Evolutionary conservation across 2,888 invertebrate species (phyloP), one percentile per base, ranked within the genome.

Genomic region (Eristalinus sepulchralis): DNA sequence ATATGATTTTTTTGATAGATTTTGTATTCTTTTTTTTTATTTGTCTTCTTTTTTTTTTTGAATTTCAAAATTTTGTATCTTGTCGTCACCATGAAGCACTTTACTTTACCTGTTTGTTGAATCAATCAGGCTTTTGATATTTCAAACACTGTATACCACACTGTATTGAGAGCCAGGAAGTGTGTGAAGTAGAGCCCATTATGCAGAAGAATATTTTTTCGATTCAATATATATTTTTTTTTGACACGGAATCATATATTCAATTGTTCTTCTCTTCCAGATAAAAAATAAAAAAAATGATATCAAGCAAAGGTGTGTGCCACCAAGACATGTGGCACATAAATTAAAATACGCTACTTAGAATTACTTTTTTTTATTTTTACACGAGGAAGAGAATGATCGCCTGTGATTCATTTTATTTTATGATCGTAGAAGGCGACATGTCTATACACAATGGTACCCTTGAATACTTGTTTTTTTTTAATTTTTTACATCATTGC

Each of bases 41-140:
- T 8, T 57, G 66, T 80, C 59, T 76, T 79, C 71, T 34, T 79
- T 64, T 71, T 57, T 55, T 57, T 64, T 22, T 34, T 63, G 34
- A 20, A 53, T 83, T 39, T 36, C 63, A 73, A 75, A 75, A 73
- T 53, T 82, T 71, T 78, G 39, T 63, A 75, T 75, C 39, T 79
- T 87, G 86, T 83, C 87, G 87, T 87, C 83, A 83, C 63, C 87
- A 71, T 87, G 79, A 83, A 80, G 83, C 83, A 83, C 87, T 87
- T 53, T 87, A 87, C 87, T 77, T 87, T 87, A 87, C 87, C 87
- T 87, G 87, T 87, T 83, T 83, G 87, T 79, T 87, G 87, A 78
- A 77, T 87, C 77, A 87, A 87, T 87, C 83, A 87, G 83, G 87
- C 83, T 82, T 66, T 79, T 82, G 73, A 75, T 86, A 70, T 82